phyloP scores from a whole-genome alignment of 2,113 vertebrate species.

The Mormyrus lacerda region DNA sequence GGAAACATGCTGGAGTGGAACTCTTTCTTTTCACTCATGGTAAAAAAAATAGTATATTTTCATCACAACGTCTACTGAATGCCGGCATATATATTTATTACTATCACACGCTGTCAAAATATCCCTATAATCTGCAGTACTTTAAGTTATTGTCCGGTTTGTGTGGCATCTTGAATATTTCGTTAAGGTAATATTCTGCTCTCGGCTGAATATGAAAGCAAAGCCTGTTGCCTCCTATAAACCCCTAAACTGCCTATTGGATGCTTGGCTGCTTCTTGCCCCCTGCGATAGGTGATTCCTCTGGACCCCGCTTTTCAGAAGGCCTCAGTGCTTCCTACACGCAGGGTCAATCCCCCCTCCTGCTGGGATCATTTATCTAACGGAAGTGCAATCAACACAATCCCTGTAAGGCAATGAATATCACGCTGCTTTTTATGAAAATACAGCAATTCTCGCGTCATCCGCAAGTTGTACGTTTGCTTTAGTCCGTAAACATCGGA shows the following conservation, averaged over 20 bases:
- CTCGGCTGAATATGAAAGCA: background rate
- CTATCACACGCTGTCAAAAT: background rate
- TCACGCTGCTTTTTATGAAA: background rate
- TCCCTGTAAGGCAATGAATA: background rate
- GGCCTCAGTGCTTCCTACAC: background rate
- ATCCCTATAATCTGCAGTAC: background rate
- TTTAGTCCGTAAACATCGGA: background rate
- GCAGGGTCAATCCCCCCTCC: background rate
- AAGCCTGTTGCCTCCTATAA: background rate
- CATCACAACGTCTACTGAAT: background rate
- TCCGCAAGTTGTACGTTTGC: background rate
- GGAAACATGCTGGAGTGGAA: background rate
- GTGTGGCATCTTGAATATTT: background rate
- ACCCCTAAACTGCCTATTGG: background rate
- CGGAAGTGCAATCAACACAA: background rate
- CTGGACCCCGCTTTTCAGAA: background rate
- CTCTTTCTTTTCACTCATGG: background rate
- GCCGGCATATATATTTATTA: background rate
- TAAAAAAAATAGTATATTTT: background rate
- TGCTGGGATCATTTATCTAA: background rate
- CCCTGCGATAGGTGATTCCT: background rate
- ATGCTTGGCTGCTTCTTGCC: background rate
- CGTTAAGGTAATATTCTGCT: background rate
- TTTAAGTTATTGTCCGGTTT: background rate
- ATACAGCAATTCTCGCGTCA: too few species aligned